Evolutionary conservation across 2,113 vertebrate species (phyloP), one percentile per base, ranked within the genome.

Genomic region (Malurus alboscapulatus): DNA sequence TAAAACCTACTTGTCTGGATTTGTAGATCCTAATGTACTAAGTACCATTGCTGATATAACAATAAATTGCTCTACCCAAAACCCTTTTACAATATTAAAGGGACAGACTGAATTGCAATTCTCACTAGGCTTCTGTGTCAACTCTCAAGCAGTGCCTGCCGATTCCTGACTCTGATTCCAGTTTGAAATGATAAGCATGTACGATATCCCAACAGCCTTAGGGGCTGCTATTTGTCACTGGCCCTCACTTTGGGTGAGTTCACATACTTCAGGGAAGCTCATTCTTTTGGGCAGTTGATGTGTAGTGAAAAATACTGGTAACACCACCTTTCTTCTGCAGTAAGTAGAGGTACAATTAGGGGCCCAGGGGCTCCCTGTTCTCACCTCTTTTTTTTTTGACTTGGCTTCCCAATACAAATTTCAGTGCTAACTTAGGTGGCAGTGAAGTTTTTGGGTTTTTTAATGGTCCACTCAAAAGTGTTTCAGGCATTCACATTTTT

Each of bases 301-400:
- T 87, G 93, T 80, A 87, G 12, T 58, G 48, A 95, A 92, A 51
- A 92, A 54, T 36, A 88, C 16, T 80, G 73, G 87, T 59, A 95
- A 62, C 6, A 30, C 34, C 38, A 78, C 32, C 27, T 54, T 94
- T 62, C 47, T 62, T 59, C 36, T 75, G 50, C 14, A 80, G 54
- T 19, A 91, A 89, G 63, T 24, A 4, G 19, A 57, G 22, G 27
- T 54, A 40, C 14, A 83, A 45, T 62, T 36, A 47, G 21, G 25
- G 21, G 14, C 6, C 24, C 21, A n/a, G 27, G 5, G 18, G 17
- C 16, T 87, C 22, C 7, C 25, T 44, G 4, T 30, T 73, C 17
- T 74, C 26, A 32, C 21, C 5, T 6, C 1, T 40, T 12, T 45
- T 80, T 89, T 79, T 90, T 76, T 62, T 68, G 12, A 32, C 8